Percentiles rank a stretch among this genome's conserved stretches.
phyloP scores from a whole-genome alignment of 2,113 vertebrate genomes.

The Naja naja region DNA sequence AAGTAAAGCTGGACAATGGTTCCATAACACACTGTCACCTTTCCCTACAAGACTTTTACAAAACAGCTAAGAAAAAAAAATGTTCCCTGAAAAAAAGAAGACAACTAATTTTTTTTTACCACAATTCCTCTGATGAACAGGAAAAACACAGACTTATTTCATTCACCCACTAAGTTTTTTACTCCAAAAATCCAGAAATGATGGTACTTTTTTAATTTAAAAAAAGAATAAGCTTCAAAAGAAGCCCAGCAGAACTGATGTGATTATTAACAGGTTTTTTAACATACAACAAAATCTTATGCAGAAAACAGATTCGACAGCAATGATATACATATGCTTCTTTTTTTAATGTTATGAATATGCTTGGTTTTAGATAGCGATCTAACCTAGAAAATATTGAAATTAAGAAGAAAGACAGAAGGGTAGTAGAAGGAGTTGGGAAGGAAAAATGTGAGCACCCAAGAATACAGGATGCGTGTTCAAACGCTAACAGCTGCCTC shows the following conservation, averaged over 20 bases:
- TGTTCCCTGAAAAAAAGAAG: neutral
- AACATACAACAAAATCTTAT: neutral
- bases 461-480: neutral
- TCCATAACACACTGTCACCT: neutral
- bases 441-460: neutral
- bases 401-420: too few species aligned
- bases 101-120: neutral
- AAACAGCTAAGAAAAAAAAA: neutral
- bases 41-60: neutral
- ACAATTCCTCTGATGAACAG: neutral
- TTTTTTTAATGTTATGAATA: neutral
- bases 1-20: neutral
- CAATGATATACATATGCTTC: neutral
- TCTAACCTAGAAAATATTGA: neutral
- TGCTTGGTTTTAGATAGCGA: neutral
- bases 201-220: neutral
- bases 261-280: neutral
- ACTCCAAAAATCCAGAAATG: neutral
- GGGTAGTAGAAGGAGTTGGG: too few species aligned
- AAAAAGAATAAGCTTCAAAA: constrained; percentile 3
- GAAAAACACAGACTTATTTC: neutral
- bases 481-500: neutral
- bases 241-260: neutral
- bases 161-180: neutral
- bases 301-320: neutral